Base-by-base conservation (phyloP, 37 sponge, comb jelly and placozoan genomes). In the Theonella swinhoei region DNA sequence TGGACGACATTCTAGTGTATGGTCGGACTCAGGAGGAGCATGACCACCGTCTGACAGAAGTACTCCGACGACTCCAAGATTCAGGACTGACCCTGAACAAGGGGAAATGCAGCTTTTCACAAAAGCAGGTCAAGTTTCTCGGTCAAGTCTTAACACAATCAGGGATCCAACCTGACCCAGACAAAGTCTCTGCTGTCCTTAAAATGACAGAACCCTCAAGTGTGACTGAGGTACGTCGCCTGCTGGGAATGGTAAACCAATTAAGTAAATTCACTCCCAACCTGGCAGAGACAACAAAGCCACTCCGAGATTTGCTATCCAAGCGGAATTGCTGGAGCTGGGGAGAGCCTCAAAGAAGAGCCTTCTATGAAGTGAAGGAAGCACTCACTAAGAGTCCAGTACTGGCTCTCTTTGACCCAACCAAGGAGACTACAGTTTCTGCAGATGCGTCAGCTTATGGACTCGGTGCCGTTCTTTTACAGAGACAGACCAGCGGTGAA, bases 131-230 rank as follows among this genome's bases (percentile, higher is more conserved):
- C 47, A 42, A 42, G 40, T 80, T 80, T 41, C 80, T 80, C 0
- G 80, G 79, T 64, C 79, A 78, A 39, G 37, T 78, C n/a, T 32
- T 80, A 22, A 43, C 38, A 25, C 36, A 47, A 22, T 28, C 37
- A 17, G 89, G 89, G 76, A 64, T 88, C 67, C 64, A 34, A 20
- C 89, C 89, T 4, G 83, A 88, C 33, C 89, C 89, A 28, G 89
- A 58, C 20, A 82, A 81, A 66, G 37, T 69, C 2, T 5, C 17
- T 9, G 80, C 70, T 14, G 66, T 80, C 2, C 1, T 1, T 22
- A 25, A 76, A 36, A 47, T 80, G 58, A 22, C 34, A 22, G 23
- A n/a, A 39, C 81, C 69, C 3, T 26, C 40, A 25, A 42, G 35
- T 28, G 4, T 76, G 17, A 38, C 76, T 0, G 76, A 84, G 47